Conservation (phyloP, 2,113 vertebrate species). For the Phocoena sinus region DNA sequence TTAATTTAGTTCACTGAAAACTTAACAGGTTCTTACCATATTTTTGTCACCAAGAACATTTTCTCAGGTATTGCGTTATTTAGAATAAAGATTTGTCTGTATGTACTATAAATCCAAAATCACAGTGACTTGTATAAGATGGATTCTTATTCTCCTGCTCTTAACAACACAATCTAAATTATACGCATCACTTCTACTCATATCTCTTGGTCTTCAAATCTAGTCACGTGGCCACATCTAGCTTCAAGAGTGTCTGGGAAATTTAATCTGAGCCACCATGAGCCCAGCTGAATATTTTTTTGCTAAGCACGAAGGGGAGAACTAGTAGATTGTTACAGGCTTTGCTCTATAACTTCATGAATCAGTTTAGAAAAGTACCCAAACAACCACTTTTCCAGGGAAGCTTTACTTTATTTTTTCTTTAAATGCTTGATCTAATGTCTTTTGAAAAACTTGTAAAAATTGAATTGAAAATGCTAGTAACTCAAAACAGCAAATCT, state of each 20-base stretch:
- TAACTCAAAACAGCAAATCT: not conserved
- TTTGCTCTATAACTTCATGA: not conserved
- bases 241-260: not conserved
- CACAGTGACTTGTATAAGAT: not conserved
- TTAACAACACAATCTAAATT: not conserved
- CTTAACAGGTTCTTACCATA: not conserved
- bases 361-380: not conserved
- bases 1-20: not conserved
- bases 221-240: not conserved
- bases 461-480: not conserved
- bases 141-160: not conserved
- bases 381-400: not conserved
- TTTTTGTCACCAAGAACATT: not conserved
- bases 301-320: not conserved
- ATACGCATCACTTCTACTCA: not conserved
- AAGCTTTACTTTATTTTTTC: not conserved
- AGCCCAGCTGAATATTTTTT: not conserved
- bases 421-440: not conserved
- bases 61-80: not conserved
- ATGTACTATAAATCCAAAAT: slow-evolving; percentile 1
- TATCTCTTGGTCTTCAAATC: not conserved
- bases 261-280: not conserved
- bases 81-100: not conserved
- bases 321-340: not conserved
- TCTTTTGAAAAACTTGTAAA: not conserved